Evolutionary conservation across 2,888 invertebrate genomes (phyloP).

Genomic region (Electrophaes corylata): DNA sequence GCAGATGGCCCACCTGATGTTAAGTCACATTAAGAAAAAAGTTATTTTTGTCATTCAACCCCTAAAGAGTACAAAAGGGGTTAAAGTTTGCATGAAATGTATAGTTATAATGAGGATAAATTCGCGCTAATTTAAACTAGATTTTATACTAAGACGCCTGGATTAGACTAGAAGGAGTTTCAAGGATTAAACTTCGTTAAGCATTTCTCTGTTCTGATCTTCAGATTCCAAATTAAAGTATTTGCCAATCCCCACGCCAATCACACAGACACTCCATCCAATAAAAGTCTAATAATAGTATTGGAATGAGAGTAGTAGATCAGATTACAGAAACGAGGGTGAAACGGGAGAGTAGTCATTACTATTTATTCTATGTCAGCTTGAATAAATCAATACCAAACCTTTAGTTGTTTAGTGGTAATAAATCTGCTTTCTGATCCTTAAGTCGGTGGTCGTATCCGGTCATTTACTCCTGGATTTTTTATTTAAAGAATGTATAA

Average conservation of each 20-base stretch:
- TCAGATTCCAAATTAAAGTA: constrained; percentile 9
- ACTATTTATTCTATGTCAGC: constrained; percentile 15
- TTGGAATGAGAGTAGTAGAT: constrained; percentile 21
- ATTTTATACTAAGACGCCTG: too few species aligned
- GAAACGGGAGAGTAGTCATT: constrained; percentile 12
- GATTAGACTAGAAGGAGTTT: too few species aligned
- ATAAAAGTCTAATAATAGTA: constrained; percentile 19
- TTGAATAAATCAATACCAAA: constrained; percentile 41
- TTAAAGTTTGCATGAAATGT: too few species aligned
- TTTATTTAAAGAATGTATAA: too few species aligned
- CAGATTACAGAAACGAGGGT: constrained; percentile 23
- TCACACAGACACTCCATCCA: constrained; percentile 13
- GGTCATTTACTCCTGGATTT: too few species aligned
- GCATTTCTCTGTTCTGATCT: constrained; percentile 1
- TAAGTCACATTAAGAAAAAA: too few species aligned
- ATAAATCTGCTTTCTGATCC: not conserved
- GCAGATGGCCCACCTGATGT: too few species aligned
- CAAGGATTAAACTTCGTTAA: too few species aligned
- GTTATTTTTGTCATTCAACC: too few species aligned
- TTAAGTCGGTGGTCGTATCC: too few species aligned
- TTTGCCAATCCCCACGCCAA: constrained; percentile 8
- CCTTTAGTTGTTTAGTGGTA: constrained; percentile 3
- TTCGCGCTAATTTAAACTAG: not conserved
- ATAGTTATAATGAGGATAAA: too few species aligned
- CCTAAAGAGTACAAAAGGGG: too few species aligned